Evolutionary conservation across 92 coral and sea anemone genomes (phyloP).

Genomic region (Palythoa caribaeorum): DNA sequence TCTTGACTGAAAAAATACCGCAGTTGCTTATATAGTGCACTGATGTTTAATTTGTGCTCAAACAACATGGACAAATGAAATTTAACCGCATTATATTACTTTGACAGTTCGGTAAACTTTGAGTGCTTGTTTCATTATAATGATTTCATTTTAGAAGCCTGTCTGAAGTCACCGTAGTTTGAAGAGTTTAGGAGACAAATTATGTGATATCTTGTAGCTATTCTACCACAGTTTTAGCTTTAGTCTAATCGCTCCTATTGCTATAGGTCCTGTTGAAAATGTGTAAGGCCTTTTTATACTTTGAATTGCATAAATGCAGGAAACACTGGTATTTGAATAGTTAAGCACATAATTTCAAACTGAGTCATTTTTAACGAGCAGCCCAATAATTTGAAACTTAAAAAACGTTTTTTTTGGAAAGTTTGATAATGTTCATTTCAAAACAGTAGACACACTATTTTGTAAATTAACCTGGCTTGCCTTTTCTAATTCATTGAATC

Average conservation of each 20-base stretch:
- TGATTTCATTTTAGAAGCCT: background rate
- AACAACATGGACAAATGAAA: background rate
- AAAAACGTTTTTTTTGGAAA: background rate
- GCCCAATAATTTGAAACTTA: background rate
- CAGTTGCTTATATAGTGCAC: background rate
- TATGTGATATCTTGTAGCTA: background rate
- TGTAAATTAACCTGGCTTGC: background rate
- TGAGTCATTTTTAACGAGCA: background rate
- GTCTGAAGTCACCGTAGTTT: background rate
- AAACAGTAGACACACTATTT: background rate
- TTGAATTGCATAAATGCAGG: background rate
- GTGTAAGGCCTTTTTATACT: background rate
- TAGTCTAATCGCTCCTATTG: background rate
- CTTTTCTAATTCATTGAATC: background rate
- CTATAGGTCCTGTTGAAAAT: background rate
- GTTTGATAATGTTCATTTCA: background rate
- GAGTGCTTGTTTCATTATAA: background rate
- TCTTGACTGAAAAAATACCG: background rate
- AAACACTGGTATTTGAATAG: background rate
- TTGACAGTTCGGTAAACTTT: background rate
- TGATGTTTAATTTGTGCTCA: slow-evolving; percentile 27
- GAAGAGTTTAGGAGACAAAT: background rate
- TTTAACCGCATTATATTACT: background rate
- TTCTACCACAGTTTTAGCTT: background rate
- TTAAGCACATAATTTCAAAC: background rate